phyloP scores from a whole-genome alignment of 2,888 invertebrate genomes.

The Zeuzera pyrina region DNA sequence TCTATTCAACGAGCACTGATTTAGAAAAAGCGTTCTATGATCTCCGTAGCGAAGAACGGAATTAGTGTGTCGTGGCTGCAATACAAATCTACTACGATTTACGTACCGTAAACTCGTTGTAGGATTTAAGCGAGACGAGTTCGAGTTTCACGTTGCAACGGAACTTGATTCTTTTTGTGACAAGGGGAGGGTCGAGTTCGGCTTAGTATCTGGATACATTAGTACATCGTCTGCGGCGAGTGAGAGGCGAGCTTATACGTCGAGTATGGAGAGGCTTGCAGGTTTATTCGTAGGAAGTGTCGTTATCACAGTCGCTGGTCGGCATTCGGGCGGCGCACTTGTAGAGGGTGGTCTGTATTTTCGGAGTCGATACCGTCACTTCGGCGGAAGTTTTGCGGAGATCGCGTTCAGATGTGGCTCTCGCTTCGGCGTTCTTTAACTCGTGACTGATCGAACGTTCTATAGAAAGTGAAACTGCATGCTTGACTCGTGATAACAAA shows the following conservation, averaged over 20 bases:
- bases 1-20: conserved; percentile 53
- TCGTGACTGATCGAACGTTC: conserved; percentile 45
- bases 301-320: conserved; percentile 71
- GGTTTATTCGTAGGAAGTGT: conserved; percentile 61
- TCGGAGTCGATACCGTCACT: conserved; percentile 28
- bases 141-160: conserved; percentile 27
- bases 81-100: conserved; percentile 69
- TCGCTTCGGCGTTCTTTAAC: conserved; percentile 34
- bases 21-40: conserved; percentile 55
- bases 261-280: conserved; percentile 48
- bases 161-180: conserved; percentile 41
- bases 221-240: conserved; percentile 39
- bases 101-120: conserved; percentile 71
- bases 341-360: conserved; percentile 28
- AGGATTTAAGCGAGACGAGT: conserved; percentile 52
- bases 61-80: conserved; percentile 55
- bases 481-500: conserved; percentile 42
- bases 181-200: conserved; percentile 36
- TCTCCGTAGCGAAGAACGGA: conserved; percentile 50
- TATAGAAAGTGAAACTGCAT: conserved; percentile 58
- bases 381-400: conserved; percentile 59
- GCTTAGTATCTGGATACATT: conserved; percentile 23
- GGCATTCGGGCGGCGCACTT: conserved; percentile 57
- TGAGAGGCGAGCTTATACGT: conserved; percentile 55
- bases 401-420: conserved; percentile 42